Base-by-base conservation (phyloP, 2,888 invertebrate species). In the Drosophila paramelanica region DNA sequence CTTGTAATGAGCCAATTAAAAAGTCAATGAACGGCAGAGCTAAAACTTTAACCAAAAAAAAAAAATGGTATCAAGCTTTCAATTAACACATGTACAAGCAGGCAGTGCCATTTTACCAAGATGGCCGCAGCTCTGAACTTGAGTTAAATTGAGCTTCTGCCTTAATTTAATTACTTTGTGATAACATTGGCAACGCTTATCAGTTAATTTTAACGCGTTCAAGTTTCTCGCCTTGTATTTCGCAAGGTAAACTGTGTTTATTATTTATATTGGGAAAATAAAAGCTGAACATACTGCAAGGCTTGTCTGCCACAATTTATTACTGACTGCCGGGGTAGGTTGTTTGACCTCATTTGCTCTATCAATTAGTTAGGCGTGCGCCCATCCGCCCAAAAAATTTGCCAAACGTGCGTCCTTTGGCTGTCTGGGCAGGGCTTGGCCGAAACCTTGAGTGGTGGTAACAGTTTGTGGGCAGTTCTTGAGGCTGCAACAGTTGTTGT, bases 321-420 rank as follows among this genome's bases (percentile, higher is more conserved):
- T 36, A 39, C 17, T 23, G 14, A 0, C n/a, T 31, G 14, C 5
- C n/a, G 13, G 11, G 36, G 36, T 13, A 31, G 31, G 10, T 31
- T 47, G 27, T 38, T 41, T 17, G 8, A 25, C 11, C 20, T 4
- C 31, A 53, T 31, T 45, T 59, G 52, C 33, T 43, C 31, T 73
- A 80, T 64, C 77, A 86, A 86, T 81, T 81, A 86, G 61, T 42
- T 62, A 51, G 47, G 56, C 60, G 56, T 53, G 58, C 61, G 65
- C 68, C 84, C 84, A 84, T 71, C 77, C 45, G 73, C 56, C 65
- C 50, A 14, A 62, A 50, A 64, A 74, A 69, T 71, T 84, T 53
- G 46, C 52, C 61, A 74, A 67, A 67, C 78, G 74, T 77, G 79
- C 65, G 81, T 67, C 86, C 83, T 69, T 57, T 50, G n/a, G 5